phyloP scores from a whole-genome alignment of 2,797 vertebrate species.

The Loriculus beryllinus region DNA sequence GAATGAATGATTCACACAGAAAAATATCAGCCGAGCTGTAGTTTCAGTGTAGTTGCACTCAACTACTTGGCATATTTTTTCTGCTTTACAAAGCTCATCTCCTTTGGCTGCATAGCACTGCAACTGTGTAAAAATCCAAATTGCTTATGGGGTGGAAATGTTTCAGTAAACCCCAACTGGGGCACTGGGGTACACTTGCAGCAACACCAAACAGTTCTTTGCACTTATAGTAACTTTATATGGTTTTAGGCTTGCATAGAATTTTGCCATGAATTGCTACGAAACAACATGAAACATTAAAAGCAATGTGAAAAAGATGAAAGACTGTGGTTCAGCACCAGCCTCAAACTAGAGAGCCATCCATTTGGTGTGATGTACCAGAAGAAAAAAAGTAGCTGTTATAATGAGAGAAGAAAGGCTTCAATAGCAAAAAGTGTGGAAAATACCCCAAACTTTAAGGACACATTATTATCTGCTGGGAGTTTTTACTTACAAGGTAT shows the following conservation, averaged over 20 bases:
- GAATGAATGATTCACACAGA: neutral
- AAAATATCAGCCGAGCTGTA: neutral
- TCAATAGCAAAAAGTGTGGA: neutral
- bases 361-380: neutral
- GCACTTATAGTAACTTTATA: neutral
- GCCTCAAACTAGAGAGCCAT: neutral
- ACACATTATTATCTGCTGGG: neutral
- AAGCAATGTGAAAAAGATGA: neutral
- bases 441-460: neutral
- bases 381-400: neutral
- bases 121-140: neutral
- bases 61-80: neutral
- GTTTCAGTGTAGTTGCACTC: neutral
- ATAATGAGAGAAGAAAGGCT: neutral
- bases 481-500: constrained; percentile 92
- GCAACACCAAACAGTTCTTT: neutral
- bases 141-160: neutral
- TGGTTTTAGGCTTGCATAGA: neutral
- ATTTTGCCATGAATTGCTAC: neutral
- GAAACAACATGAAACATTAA: neutral
- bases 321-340: neutral
- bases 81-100: neutral
- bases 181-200: neutral
- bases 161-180: neutral
- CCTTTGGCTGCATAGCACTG: neutral